Base-by-base conservation (phyloP, 2,797 vertebrate genomes). In the Hephaestus fuliginosus region DNA sequence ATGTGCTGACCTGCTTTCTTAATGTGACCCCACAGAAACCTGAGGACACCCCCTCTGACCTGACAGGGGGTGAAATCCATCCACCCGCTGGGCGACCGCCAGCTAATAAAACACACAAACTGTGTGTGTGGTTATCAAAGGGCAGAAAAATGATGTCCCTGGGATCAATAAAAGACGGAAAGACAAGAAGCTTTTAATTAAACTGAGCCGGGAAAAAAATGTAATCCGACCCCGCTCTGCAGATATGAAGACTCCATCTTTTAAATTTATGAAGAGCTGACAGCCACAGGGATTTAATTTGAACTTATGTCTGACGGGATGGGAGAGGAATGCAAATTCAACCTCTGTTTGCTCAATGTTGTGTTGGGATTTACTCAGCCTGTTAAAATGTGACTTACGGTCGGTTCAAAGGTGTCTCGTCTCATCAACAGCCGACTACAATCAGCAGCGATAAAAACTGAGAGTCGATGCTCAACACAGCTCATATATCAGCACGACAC, bases 101-200 rank as follows among this genome's bases (percentile, higher is more conserved):
- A 17, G 51, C 39, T 63, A 39, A 81, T 88, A 76, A 80, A 88
- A 80, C 30, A 68, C 39, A 58, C 25, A 25, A 10, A n/a, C 44
- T 44, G 58, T 70, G 79, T 5, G 39, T 48, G 4, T 43, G 56
- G 30, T 33, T 58, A 58, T 63, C 36, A 70, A 17, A 68, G 39
- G 44, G 18, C 14, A 58, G 49, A n/a, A 22, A 61, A 80, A 72
- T 48, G 0, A 78, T 78, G 60, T 43, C 46, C 36, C 44, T 48
- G 44, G 28, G 58, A 85, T 83, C 80, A 83, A 84, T 85, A 82
- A 70, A 48, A 28, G 33, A 76, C 62, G 41, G 17, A 22, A 56
- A 51, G 63, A 63, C 56, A 75, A 43, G 48, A 51, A 4, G 52
- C 41, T 58, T 56, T 81, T 84, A 76, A 88, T 78, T 73, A 67